Percentiles rank a stretch among this genome's conserved stretches.
These are phyloP conservation scores for Procambarus clarkii DNA, from an alignment of 1,140 invertebrate genomes.

Conservation along the genomic window DNA sequence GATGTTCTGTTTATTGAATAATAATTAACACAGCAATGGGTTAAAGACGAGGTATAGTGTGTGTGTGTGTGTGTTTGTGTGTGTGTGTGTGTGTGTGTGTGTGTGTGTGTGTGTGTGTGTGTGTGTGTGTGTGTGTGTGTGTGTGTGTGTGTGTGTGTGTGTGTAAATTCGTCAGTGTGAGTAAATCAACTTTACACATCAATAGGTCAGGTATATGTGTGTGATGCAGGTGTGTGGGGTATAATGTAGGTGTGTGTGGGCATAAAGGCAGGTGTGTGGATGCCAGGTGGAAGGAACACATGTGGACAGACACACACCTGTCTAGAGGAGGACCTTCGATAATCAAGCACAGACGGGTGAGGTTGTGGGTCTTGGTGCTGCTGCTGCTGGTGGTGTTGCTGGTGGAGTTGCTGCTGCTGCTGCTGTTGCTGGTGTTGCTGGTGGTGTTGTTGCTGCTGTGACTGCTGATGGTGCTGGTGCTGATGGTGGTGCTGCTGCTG, in stretches of 20 bases:
- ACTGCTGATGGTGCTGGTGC: background rate
- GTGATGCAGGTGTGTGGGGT: background rate
- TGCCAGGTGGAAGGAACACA: too few species aligned
- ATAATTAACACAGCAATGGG: too few species aligned
- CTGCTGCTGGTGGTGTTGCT: constrained; percentile 20
- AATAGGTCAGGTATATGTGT: too few species aligned
- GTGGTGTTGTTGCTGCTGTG: background rate
- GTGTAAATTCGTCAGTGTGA: background rate
- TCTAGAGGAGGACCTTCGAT: constrained; percentile 37
- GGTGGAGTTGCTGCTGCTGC: constrained; percentile 10
- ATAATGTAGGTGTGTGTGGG: background rate
- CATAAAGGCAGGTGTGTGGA: background rate
- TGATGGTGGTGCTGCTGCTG: background rate
- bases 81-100: background rate
- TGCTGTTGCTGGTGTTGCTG: background rate
- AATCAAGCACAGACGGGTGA: constrained; percentile 40
- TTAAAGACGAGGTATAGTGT: too few species aligned
- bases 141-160: background rate
- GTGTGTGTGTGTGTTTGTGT: background rate
- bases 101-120: background rate
- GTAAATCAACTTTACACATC: too few species aligned
- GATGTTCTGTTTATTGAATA: too few species aligned
- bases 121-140: background rate
- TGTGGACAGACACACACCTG: constrained; percentile 26
- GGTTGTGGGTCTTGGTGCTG: constrained; percentile 9